Base-by-base conservation (phyloP, 23 tunicate genomes). In the Botrylloides violaceus region DNA sequence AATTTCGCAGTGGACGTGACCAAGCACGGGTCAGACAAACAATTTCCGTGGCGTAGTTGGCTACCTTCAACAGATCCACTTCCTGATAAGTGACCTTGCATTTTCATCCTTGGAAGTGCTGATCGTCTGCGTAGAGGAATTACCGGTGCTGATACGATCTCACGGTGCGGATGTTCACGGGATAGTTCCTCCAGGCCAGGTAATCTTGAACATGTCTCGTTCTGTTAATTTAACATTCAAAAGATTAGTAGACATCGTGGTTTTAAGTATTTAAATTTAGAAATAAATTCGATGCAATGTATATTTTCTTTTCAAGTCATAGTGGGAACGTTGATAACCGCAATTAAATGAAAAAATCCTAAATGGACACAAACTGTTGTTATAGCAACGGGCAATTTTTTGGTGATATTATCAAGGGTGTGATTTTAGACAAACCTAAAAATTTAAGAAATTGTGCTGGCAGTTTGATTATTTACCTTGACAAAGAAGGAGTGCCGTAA, bases 401-500 rank as follows among this genome's bases (percentile, higher is more conserved):
- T 43, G 53, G 15, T 43, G 53, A 9, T 43, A 43, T 43, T 15
- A 15, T 9, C 53, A 15, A n/a, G n/a, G n/a, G n/a, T n/a, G n/a
- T n/a, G n/a, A n/a, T n/a, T n/a, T n/a, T n/a, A n/a, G n/a, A n/a
- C n/a, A n/a, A 64, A 29, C 30, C 37, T 21, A 32, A 15, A 64
- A 64, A 15, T 29, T n/a, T 64, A 4, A 32, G 28, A 15, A 64
- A 20, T 6, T 23, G 26, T 4, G 3, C 4, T 58, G 26, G 12
- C 26, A 27, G 3, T 33, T 4, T 9, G 47, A 68, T 39, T 19
- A 68, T 39, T 39, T 68, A 90, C 97, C 77, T 90, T 90, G 27
- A 34, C 49, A 74, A 90, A 90, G 61, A 83, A 90, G 12, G 89
- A 61, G 50, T 90, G 97, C 23, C 66, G 37, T 24, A 68, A 26